Percentiles rank a stretch among this genome's conserved stretches.
These are phyloP conservation scores for Papio anubis DNA, from an alignment of 2,113 vertebrate species.

Conservation along the genomic window DNA sequence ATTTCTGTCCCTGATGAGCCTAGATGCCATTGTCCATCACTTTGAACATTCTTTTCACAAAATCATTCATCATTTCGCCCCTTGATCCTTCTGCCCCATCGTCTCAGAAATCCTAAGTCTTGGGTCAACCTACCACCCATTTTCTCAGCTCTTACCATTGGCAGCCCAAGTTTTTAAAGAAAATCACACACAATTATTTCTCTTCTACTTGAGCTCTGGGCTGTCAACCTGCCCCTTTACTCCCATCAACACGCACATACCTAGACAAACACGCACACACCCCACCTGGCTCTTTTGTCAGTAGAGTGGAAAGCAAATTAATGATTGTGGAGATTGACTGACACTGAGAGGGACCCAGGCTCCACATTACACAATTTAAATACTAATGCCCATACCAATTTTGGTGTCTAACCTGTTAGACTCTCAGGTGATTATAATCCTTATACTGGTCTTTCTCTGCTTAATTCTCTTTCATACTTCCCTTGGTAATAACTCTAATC, in stretches of 20 bases:
- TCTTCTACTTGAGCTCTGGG: background rate
- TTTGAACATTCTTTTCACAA: background rate
- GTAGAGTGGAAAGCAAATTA: background rate
- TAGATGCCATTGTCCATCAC: background rate
- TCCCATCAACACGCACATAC: background rate
- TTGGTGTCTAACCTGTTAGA: background rate
- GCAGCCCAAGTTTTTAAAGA: background rate
- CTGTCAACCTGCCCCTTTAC: background rate
- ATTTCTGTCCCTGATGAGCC: background rate
- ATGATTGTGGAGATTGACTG: background rate
- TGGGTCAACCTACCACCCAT: background rate
- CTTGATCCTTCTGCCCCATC: background rate
- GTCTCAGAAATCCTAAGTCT: slow-evolving; percentile 5
- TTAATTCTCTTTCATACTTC: background rate
- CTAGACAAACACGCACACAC: background rate
- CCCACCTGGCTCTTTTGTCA: background rate
- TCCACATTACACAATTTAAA: background rate
- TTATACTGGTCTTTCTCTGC: background rate
- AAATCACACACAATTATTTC: background rate
- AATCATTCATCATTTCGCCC: background rate
- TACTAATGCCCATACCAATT: background rate
- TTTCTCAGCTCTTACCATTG: background rate
- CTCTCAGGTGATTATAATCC: background rate
- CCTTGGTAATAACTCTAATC: background rate
- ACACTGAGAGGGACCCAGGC: background rate